Percentiles rank a stretch among this genome's conserved stretches.
These are phyloP conservation scores for Bombus difficillimus DNA, from an alignment of 1,140 invertebrate genomes.

Conservation along the genomic window DNA sequence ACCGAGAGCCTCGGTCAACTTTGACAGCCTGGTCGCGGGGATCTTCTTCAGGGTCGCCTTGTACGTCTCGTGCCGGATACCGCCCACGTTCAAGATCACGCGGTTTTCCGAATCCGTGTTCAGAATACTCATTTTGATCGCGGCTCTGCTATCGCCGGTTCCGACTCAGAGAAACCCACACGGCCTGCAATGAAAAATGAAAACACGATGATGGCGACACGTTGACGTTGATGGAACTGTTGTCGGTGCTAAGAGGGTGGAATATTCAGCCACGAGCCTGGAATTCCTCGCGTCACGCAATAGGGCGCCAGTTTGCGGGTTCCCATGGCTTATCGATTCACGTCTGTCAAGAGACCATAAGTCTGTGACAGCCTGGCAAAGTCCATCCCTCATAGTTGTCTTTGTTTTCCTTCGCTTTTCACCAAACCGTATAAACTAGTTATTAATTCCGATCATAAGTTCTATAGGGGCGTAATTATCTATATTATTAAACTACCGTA, in stretches of 20 bases:
- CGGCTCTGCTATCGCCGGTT: constrained; percentile 80
- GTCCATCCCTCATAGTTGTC: no score
- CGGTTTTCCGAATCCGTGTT: constrained; percentile 86
- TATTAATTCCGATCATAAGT: no score
- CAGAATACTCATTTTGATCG: constrained; percentile 79
- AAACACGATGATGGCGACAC: not conserved
- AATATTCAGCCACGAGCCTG: not conserved
- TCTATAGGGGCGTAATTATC: no score
- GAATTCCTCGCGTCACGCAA: not conserved
- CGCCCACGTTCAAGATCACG: constrained; percentile 98
- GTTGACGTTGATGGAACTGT: not conserved
- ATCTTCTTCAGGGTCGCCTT: constrained; percentile 97
- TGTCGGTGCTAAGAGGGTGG: not conserved
- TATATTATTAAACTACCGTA: not conserved
- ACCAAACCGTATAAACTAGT: no score
- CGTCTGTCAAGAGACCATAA: no score
- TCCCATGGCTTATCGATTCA: not conserved
- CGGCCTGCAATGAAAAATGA: constrained; percentile 66
- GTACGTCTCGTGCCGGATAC: constrained; percentile 98
- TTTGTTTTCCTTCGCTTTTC: no score
- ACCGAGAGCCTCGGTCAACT: constrained; percentile 93
- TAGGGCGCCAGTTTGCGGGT: not conserved
- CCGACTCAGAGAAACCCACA: constrained; percentile 72
- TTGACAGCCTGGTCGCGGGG: constrained; percentile 94
- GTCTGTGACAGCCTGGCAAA: no score